Evolutionary conservation across 2,888 invertebrate genomes (phyloP).

Genomic region (Cephus pulcher): DNA sequence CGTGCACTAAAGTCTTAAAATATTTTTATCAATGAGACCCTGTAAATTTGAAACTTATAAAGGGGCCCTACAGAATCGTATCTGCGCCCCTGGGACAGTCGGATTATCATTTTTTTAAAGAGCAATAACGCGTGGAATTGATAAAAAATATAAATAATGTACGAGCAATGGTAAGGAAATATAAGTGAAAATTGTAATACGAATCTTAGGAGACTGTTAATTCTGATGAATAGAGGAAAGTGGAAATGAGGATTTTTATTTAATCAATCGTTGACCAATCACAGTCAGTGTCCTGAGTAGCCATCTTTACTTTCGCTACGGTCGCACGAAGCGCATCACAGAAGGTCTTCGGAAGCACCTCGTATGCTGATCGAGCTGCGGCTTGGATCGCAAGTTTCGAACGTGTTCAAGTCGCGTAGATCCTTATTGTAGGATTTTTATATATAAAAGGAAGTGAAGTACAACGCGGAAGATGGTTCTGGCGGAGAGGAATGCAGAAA

Average conservation of each 20-base stretch:
- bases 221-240: slow-evolving; percentile 4
- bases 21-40: not conserved
- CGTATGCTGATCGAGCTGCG: slow-evolving; percentile 47
- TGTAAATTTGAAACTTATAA: not conserved
- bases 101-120: not conserved
- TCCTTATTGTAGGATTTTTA: slow-evolving; percentile 8
- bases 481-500: slow-evolving; percentile 88
- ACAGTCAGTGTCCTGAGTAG: slow-evolving; percentile 21
- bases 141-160: not conserved
- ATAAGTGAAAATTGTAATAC: not conserved
- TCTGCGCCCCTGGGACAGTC: not conserved
- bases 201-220: not conserved
- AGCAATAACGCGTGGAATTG: not conserved
- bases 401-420: slow-evolving; percentile 13
- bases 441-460: not conserved
- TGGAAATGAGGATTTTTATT: slow-evolving; percentile 29
- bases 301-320: slow-evolving; percentile 61
- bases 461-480: slow-evolving; percentile 78
- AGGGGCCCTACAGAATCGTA: not conserved
- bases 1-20: not conserved
- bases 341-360: slow-evolving; percentile 34
- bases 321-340: slow-evolving; percentile 48
- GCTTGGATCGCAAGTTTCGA: slow-evolving; percentile 39
- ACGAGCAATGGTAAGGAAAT: not conserved
- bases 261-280: slow-evolving; percentile 35